A percentile compares a stretch with the other conserved stretches of the same genome.
These are phyloP conservation scores for Gymnocheta viridis DNA, from an alignment of 2,888 invertebrate genomes.

Conservation along the genomic window DNA sequence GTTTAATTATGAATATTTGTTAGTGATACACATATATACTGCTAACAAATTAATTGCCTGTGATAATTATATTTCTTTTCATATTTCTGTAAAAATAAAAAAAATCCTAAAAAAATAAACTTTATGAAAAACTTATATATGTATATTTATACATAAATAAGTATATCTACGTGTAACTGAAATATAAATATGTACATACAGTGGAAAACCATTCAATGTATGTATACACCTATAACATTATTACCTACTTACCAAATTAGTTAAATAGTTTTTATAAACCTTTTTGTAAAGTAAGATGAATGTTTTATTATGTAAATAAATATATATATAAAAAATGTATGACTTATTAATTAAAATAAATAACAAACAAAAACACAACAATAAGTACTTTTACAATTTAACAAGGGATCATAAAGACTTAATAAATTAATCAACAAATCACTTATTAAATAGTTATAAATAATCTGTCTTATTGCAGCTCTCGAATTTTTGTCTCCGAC, in stretches of 20 bases:
- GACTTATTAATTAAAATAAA: constrained; percentile 43
- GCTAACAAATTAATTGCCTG: constrained; percentile 63
- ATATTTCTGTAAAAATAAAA: constrained; percentile 22
- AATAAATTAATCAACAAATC: constrained; percentile 32
- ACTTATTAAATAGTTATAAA: background rate
- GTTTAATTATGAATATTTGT: constrained; percentile 48
- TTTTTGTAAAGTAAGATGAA: constrained; percentile 55
- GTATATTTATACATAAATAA: no score
- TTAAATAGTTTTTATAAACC: constrained; percentile 54
- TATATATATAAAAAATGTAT: constrained; percentile 49
- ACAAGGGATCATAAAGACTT: background rate
- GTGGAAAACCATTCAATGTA: no score
- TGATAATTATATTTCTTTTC: constrained; percentile 56
- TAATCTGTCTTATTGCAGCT: no score
- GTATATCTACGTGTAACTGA: background rate
- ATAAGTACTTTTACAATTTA: constrained; percentile 3
- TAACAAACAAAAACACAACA: constrained; percentile 53
- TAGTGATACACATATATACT: constrained; percentile 31
- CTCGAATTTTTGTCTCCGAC: no score
- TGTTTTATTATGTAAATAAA: constrained; percentile 58
- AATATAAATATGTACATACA: constrained; percentile 10
- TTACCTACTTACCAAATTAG: constrained; percentile 64
- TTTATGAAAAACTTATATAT: background rate
- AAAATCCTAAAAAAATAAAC: constrained; percentile 2
- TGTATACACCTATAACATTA: constrained; percentile 1